Conservation (phyloP, 1,140 invertebrate species). For the Octopus sinensis region DNA sequence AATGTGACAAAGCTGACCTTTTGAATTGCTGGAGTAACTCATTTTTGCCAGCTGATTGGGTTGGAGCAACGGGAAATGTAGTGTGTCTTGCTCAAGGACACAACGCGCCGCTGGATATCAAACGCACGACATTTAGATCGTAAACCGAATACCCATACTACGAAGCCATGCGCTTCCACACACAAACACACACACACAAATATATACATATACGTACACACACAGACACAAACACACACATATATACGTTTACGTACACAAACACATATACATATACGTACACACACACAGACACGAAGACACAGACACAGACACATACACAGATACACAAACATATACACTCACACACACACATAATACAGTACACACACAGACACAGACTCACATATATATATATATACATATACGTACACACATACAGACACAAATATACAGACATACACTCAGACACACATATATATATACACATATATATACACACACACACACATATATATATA, state of each 20-base stretch:
- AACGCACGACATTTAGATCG: no score
- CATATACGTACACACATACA: not conserved
- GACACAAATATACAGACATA: not conserved
- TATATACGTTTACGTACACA: not conserved
- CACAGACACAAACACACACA: not conserved
- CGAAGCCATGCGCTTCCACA: not conserved
- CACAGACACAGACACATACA: not conserved
- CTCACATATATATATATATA: not conserved
- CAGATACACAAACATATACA: not conserved
- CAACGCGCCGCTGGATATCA: no score
- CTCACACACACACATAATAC: not conserved
- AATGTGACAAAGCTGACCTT: no score
- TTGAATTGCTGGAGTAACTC: no score
- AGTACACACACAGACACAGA: not conserved
- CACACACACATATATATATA: not conserved
- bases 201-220: not conserved
- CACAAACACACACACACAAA: not conserved
- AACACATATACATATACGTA: not conserved
- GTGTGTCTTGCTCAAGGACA: no score
- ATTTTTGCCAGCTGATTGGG: no score
- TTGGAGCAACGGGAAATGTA: no score
- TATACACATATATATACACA: not conserved
- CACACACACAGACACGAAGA: not conserved
- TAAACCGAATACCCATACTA: no score
- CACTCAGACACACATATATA: not conserved